Conservation (phyloP, 1,140 invertebrate species). For the Mylabris phalerata region DNA sequence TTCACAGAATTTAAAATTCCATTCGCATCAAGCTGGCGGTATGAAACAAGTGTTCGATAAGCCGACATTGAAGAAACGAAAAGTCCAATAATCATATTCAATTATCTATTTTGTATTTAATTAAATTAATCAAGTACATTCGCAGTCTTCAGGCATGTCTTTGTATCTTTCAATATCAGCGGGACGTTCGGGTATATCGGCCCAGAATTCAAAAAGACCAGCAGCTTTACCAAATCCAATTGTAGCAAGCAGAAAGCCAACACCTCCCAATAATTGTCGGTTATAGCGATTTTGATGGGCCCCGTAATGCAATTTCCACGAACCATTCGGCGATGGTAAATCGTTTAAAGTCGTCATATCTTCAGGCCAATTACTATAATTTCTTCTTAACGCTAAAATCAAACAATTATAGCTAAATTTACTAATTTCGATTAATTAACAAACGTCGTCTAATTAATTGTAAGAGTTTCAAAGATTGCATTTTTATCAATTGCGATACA, state of each 20-base stretch:
- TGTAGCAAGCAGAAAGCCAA: constrained; percentile 49
- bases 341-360: constrained; percentile 46
- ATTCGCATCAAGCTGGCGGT: constrained; percentile 86
- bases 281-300: constrained; percentile 59
- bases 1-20: constrained; percentile 83
- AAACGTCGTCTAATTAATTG: too few relatives aligned
- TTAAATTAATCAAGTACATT: background rate
- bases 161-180: background rate
- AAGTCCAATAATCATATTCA: constrained; percentile 15
- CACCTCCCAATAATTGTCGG: constrained; percentile 49
- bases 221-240: constrained; percentile 49
- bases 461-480: too few relatives aligned
- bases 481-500: too few relatives aligned
- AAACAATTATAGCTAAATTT: too few relatives aligned
- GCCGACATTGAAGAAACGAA: constrained; percentile 68
- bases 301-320: constrained; percentile 59
- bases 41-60: constrained; percentile 90
- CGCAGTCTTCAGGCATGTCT: background rate
- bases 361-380: background rate
- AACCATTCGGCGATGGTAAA: constrained; percentile 59
- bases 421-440: too few relatives aligned
- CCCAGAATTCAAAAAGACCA: constrained; percentile 51
- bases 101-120: background rate
- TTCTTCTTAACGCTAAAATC: too few relatives aligned
- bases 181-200: constrained; percentile 41